Conservation (phyloP, 2,113 vertebrate species). For the Oreocharis arfaki region DNA sequence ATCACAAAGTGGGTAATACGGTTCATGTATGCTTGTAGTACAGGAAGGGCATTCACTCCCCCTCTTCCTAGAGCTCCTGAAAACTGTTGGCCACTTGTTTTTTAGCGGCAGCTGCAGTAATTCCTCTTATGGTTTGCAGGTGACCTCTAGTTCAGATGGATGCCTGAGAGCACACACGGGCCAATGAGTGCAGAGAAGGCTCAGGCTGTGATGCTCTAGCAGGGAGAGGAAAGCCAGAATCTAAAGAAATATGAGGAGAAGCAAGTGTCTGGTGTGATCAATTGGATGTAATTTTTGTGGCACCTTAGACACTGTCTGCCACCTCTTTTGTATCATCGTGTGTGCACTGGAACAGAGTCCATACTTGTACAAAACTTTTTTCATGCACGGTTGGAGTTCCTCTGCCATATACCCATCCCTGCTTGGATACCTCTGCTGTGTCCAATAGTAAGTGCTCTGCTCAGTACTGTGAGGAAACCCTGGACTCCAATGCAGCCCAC, state of each 20-base stretch:
- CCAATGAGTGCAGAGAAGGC: not conserved
- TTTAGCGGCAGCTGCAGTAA: not conserved
- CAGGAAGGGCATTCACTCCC: not conserved
- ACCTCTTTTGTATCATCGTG: not conserved
- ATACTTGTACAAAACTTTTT: not conserved
- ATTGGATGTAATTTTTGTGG: not conserved
- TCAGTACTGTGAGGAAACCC: not conserved
- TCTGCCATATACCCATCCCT: not conserved
- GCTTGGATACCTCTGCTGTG: not conserved
- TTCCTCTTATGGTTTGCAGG: not conserved
- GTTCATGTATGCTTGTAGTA: not conserved
- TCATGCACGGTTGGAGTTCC: not conserved
- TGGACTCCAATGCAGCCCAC: not conserved
- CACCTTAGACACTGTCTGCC: not conserved
- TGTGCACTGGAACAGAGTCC: not conserved
- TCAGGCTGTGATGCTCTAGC: not conserved
- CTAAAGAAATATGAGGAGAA: not conserved
- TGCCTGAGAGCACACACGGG: fast-evolving
- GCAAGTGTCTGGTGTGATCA: not conserved
- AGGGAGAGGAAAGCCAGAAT: not conserved
- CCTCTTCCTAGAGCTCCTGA: not conserved
- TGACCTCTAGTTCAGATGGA: not conserved
- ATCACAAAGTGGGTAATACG: not conserved
- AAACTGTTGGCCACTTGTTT: not conserved
- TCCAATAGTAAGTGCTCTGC: not conserved